Evolutionary conservation across 2,888 invertebrate genomes (phyloP).

Genomic region (Acanthoscelides obtectus): DNA sequence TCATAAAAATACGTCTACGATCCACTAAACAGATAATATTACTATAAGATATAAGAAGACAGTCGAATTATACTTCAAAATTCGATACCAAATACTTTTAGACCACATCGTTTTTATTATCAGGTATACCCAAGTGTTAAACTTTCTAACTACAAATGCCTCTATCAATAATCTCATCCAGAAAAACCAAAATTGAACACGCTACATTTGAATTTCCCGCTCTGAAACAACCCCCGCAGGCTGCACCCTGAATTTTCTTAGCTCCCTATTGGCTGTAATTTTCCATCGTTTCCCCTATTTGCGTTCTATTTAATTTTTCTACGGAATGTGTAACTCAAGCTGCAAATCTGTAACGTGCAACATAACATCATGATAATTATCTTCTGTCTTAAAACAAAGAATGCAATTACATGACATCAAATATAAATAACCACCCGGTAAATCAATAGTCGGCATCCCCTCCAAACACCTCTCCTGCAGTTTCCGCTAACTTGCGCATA

Average conservation of each 20-base stretch:
- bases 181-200: no score
- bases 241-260: constrained; percentile 25
- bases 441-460: constrained; percentile 36
- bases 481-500: constrained; percentile 39
- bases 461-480: constrained; percentile 35
- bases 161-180: no score
- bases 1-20: no score
- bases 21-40: no score
- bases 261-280: constrained; percentile 32
- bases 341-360: not conserved
- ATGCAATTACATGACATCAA: constrained; percentile 3
- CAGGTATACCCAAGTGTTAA: no score
- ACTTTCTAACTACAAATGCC: no score
- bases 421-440: constrained; percentile 10
- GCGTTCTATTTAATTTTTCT: constrained; percentile 2
- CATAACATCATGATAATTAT: not conserved
- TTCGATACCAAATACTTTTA: no score
- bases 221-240: constrained; percentile 20
- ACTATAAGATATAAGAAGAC: no score
- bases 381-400: not conserved
- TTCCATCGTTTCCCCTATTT: constrained; percentile 34
- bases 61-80: no score
- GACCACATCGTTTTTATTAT: no score
- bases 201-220: constrained; percentile 34
- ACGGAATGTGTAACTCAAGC: not conserved